Conservation (phyloP, 2,113 vertebrate genomes). For the Hippocampus zosterae region DNA sequence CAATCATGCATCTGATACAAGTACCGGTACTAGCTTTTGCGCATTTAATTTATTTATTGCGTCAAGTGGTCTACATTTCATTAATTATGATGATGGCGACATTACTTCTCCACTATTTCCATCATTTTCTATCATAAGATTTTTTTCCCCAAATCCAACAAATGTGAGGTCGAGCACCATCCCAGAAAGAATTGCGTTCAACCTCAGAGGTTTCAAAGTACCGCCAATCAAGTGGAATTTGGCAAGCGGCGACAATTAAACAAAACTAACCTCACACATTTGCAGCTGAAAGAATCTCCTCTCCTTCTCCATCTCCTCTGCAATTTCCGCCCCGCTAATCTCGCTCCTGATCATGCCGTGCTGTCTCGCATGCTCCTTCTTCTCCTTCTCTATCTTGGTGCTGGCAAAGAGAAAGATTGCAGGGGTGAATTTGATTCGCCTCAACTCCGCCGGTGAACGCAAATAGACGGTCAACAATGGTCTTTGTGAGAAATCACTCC, state of each 20-base stretch:
- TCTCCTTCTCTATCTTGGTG: conserved; percentile 99
- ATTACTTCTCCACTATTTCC: no score
- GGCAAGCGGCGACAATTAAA: background rate
- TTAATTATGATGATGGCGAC: no score
- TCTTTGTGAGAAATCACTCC: conserved; percentile 33
- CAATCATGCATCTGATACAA: no score
- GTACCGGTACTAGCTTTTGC: no score
- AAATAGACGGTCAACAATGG: background rate
- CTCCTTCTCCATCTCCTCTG: conserved; percentile 98
- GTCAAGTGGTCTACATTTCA: no score
- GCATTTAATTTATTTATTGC: no score
- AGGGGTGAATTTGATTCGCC: conserved; percentile 18
- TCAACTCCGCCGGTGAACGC: background rate
- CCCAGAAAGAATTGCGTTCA: no score
- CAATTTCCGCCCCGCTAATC: conserved; percentile 96
- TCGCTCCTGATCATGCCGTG: conserved; percentile 98
- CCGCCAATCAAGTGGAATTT: background rate
- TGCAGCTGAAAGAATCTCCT: conserved; percentile 95
- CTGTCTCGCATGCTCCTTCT: conserved; percentile 94
- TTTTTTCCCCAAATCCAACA: no score
- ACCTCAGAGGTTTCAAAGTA: no score
- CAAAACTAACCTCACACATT: conserved; percentile 89
- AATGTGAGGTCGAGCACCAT: no score
- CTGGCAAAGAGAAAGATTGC: conserved; percentile 60
- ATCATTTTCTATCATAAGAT: no score